Percentiles rank a stretch among this genome's conserved stretches.
These are phyloP conservation scores for Ophion obscuratus DNA, from an alignment of 2,888 invertebrate species.

Conservation along the genomic window DNA sequence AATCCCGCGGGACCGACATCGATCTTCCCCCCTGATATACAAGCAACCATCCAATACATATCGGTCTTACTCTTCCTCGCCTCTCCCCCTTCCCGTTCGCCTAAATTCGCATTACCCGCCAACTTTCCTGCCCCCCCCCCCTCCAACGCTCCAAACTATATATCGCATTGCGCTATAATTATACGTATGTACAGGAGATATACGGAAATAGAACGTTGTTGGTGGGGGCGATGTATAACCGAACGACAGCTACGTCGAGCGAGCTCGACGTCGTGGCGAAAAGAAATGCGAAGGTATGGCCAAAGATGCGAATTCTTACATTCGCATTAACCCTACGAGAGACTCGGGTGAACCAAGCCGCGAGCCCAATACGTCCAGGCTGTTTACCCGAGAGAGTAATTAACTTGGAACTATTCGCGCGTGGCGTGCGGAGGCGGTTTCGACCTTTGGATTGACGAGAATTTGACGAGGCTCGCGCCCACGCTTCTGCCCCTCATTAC, in stretches of 20 bases:
- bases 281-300: too few species aligned
- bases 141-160: constrained; percentile 6
- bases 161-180: neutral
- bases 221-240: neutral
- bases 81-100: constrained; percentile 3
- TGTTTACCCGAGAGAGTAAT: too few species aligned
- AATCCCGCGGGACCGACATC: constrained; percentile 58
- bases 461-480: too few species aligned
- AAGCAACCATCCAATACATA: constrained; percentile 20
- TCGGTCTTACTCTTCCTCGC: constrained; percentile 11
- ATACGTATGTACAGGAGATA: neutral
- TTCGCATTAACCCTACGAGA: too few species aligned
- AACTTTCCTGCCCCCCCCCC: neutral
- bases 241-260: neutral
- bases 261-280: neutral
- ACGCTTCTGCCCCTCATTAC: too few species aligned
- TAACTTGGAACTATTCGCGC: too few species aligned
- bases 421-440: too few species aligned
- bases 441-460: too few species aligned
- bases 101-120: constrained; percentile 47
- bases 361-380: too few species aligned
- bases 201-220: neutral
- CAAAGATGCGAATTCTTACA: too few species aligned
- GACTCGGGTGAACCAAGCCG: too few species aligned
- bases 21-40: constrained; percentile 61